Conservation (phyloP, 2,797 vertebrate species). For the Neomorphus geoffroyi region DNA sequence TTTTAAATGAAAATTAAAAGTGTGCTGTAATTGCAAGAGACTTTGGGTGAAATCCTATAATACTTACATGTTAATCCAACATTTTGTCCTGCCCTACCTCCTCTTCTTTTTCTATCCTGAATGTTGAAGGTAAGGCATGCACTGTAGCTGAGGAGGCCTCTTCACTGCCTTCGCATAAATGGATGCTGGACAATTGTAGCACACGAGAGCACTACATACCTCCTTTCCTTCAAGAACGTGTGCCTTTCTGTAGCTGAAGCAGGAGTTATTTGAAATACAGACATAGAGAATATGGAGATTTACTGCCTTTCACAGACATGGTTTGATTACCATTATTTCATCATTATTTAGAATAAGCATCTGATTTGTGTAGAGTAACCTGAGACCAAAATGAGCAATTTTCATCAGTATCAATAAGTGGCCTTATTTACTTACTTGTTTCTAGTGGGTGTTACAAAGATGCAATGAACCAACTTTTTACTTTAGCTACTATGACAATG, state of each 20-base stretch:
- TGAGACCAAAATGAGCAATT: background rate
- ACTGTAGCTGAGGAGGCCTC: background rate
- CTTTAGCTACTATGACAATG: background rate
- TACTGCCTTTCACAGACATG: background rate
- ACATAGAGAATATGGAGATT: background rate
- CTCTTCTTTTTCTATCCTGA: background rate
- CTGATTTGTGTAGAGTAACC: background rate
- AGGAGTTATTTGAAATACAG: background rate
- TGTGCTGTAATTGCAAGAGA: background rate
- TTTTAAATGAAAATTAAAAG: background rate
- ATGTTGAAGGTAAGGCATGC: background rate
- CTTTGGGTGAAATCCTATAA: background rate
- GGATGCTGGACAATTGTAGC: background rate
- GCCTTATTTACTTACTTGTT: background rate
- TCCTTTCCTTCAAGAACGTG: background rate
- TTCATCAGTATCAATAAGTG: background rate
- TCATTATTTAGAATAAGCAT: background rate
- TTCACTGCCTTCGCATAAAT: background rate
- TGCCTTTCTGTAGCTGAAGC: background rate
- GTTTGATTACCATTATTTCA: background rate
- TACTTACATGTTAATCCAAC: background rate
- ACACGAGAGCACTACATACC: background rate
- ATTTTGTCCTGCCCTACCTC: background rate
- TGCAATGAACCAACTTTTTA: background rate
- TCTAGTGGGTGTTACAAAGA: background rate